Evolutionary conservation across 2,113 vertebrate genomes (phyloP), one percentile per base, ranked within the genome.

Genomic region (Nerophis lumbriciformis): DNA sequence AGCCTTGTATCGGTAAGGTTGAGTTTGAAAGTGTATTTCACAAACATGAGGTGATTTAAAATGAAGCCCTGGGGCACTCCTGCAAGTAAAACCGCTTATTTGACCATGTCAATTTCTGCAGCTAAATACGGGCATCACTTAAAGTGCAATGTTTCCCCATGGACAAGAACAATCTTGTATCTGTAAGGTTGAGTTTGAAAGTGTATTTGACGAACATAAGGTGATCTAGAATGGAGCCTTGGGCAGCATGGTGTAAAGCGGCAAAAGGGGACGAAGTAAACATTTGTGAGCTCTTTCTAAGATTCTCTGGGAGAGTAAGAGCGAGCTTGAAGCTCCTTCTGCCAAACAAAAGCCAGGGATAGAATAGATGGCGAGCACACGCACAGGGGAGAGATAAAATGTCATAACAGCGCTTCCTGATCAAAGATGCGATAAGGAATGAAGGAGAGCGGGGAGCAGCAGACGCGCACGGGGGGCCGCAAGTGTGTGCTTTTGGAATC

Each of bases 261-360:
- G 7, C 39, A 42, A 42, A 42, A 7, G 8, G 39, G 10, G 39
- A 10, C 39, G 2, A 9, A 42, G 42, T 11, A n/a, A 15, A 56
- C 54, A 38, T 56, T 42, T 6, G 54, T 56, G 51, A 2, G n/a
- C 68, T 48, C 66, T 76, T 63, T 42, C 63, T 65, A 76, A 72
- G 58, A 35, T 78, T 63, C 75, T 76, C 61, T 6, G 72, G 74
- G 75, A 78, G 80, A 61, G 65, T 47, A 75, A 73, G 64, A n/a
- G 71, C 61, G n/a, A 75, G 75, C 75, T 79, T 65, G 72, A 63
- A 39, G 14, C 65, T 65, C 53, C 66, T 80, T 82, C 42, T 21
- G 28, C 78, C 74, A 78, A 84, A 84, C 84, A 73, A 77, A 71
- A 71, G 72, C 71, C 79, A 75, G 63, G 66, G 83, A 81, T 75